These are phyloP conservation scores for Spongia lamella DNA, from an alignment of 37 sponge, comb jelly and placozoan species.

Conservation along the genomic window DNA sequence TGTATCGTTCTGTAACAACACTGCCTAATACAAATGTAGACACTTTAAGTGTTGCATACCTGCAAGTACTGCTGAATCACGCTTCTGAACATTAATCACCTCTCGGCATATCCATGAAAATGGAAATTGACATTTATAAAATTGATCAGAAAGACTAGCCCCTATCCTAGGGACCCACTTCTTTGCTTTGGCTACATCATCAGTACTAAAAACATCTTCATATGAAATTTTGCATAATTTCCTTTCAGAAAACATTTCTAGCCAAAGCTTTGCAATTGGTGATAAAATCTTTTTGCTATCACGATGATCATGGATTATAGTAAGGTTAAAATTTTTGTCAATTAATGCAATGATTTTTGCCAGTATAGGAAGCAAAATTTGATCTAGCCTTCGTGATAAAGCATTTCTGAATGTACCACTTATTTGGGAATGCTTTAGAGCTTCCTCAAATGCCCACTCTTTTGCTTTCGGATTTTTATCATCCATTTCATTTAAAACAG, in stretches of 20 bases:
- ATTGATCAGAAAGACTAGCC: slow-evolving; percentile 16
- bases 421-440: slow-evolving; percentile 3
- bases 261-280: too few relatives aligned
- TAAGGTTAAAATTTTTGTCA: slow-evolving; percentile 28
- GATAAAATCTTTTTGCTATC: too few relatives aligned
- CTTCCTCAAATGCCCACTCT: slow-evolving; percentile 29
- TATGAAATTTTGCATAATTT: too few relatives aligned
- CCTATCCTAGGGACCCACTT: slow-evolving; percentile 22
- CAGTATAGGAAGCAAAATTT: slow-evolving; percentile 23
- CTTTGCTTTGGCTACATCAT: slow-evolving; percentile 1
- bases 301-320: too few relatives aligned
- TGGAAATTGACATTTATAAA: slow-evolving; percentile 66
- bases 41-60: not conserved
- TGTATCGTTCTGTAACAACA: too few relatives aligned
- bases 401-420: slow-evolving; percentile 39
- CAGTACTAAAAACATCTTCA: too few relatives aligned
- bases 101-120: slow-evolving; percentile 82
- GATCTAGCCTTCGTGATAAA: slow-evolving; percentile 16
- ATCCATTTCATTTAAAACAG: too few relatives aligned
- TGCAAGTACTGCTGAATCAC: slow-evolving; percentile 5
- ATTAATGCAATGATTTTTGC: slow-evolving; percentile 41
- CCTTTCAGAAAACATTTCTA: too few relatives aligned
- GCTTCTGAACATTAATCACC: slow-evolving; percentile 50
- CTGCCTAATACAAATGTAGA: too few relatives aligned
- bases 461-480: too few relatives aligned